These are phyloP conservation scores for Plutomurus gul DNA, from an alignment of 1,140 invertebrate genomes.

Conservation along the genomic window DNA sequence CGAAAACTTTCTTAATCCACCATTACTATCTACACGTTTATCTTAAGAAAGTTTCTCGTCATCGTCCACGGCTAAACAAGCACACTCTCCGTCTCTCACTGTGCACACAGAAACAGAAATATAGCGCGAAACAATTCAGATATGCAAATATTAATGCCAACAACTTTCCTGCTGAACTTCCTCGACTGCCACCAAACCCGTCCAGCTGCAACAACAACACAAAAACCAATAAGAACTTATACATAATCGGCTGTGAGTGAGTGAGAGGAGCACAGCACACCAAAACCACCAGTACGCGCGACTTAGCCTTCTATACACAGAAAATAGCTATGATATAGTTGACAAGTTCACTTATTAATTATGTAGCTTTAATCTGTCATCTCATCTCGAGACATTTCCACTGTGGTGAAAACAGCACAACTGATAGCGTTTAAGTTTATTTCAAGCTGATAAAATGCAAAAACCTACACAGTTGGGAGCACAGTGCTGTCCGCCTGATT, in stretches of 20 bases:
- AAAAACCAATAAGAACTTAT: too few relatives aligned
- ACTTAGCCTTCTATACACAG: too few relatives aligned
- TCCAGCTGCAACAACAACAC: too few relatives aligned
- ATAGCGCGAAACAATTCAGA: background rate
- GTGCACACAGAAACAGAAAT: too few relatives aligned
- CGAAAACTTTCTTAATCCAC: too few relatives aligned
- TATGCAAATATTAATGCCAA: slow-evolving; percentile 11
- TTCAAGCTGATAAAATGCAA: background rate
- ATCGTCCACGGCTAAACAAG: too few relatives aligned
- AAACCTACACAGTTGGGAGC: background rate
- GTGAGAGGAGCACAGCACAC: too few relatives aligned
- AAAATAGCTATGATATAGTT: background rate
- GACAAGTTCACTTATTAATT: slow-evolving; percentile 21
- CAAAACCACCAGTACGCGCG: too few relatives aligned
- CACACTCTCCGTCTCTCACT: too few relatives aligned
- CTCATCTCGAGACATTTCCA: slow-evolving; percentile 23
- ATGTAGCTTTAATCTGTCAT: background rate
- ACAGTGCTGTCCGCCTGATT: slow-evolving; percentile 3
- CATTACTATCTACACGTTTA: too few relatives aligned
- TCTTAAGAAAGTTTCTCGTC: too few relatives aligned
- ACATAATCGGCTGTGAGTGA: too few relatives aligned
- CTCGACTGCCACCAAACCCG: background rate
- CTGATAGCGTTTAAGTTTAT: slow-evolving; percentile 2
- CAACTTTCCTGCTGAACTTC: background rate
- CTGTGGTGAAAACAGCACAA: slow-evolving; percentile 5